A percentile compares a stretch with the other conserved stretches of the same genome.
phyloP scores from a whole-genome alignment of 2,888 invertebrate species.

The Clitarchus hookeri region DNA sequence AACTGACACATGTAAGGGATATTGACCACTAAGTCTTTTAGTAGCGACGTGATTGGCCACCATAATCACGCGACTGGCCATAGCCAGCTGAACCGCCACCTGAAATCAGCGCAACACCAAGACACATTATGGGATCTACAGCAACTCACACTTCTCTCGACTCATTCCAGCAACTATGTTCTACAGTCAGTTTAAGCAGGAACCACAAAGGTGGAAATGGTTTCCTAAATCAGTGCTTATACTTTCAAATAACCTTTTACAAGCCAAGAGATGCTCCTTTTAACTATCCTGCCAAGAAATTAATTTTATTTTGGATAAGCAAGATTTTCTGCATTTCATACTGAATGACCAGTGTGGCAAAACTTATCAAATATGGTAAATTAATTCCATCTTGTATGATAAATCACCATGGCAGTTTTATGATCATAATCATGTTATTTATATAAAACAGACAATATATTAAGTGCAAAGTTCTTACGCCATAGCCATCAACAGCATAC shows the following conservation, averaged over 20 bases:
- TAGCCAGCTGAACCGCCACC: constrained; percentile 41
- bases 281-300: neutral
- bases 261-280: neutral
- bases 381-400: no score
- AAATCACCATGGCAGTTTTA: no score
- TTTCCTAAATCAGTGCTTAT: neutral
- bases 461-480: no score
- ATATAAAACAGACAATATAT: no score
- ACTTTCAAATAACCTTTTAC: neutral
- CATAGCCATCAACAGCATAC: no score
- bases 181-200: no score
- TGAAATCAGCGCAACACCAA: constrained; percentile 38
- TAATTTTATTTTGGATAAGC: no score
- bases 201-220: neutral
- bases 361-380: neutral
- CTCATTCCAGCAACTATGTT: constrained; percentile 3
- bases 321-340: no score
- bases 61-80: constrained; percentile 41
- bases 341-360: constrained; percentile 8
- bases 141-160: neutral
- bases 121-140: constrained; percentile 29
- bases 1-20: neutral
- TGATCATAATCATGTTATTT: no score
- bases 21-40: constrained; percentile 25
- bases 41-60: constrained; percentile 41